Evolutionary conservation across 2,888 invertebrate species (phyloP).

Genomic region (Bugulina stolonifera): DNA sequence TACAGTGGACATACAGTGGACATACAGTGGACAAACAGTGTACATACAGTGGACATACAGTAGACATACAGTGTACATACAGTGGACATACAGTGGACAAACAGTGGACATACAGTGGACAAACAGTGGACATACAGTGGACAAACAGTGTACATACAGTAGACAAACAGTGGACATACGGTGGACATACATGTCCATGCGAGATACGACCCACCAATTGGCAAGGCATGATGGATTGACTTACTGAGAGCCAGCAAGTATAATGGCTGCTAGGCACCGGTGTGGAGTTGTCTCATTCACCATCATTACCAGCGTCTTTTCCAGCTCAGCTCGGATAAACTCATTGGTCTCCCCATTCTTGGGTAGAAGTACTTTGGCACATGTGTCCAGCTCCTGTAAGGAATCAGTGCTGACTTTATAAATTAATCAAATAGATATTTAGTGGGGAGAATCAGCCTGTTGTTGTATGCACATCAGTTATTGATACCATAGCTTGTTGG

Average conservation of each 20-base stretch:
- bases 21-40: background rate
- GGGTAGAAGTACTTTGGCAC: constrained; percentile 72
- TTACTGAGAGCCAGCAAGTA: constrained; percentile 52
- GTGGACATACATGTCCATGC: too few species aligned
- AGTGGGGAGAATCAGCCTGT: too few species aligned
- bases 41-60: background rate
- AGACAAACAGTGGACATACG: background rate
- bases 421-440: too few species aligned
- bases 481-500: too few species aligned
- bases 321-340: constrained; percentile 80
- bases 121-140: background rate
- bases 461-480: too few species aligned
- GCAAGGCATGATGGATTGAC: constrained; percentile 34
- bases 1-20: background rate
- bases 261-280: constrained; percentile 50
- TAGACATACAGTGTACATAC: background rate
- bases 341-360: constrained; percentile 87
- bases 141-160: background rate
- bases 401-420: background rate
- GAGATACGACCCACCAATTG: too few species aligned
- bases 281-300: constrained; percentile 67
- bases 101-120: background rate
- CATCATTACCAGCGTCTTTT: constrained; percentile 73
- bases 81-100: background rate
- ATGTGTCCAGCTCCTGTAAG: constrained; percentile 74